phyloP scores from a whole-genome alignment of 2,888 invertebrate species.

The Mythimna loreyi region DNA sequence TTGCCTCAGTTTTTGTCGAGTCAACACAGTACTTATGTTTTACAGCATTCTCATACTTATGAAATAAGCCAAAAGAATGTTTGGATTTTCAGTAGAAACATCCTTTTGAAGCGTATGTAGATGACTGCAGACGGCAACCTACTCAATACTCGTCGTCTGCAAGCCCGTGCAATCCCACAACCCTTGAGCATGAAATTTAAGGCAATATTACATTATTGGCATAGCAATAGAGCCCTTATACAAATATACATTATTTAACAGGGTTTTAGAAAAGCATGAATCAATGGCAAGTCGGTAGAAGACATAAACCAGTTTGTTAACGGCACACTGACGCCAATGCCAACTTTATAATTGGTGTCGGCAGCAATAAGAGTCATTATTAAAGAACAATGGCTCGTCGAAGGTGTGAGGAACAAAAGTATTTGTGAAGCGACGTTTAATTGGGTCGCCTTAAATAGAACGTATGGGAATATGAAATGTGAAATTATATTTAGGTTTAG shows the following conservation, averaged over 20 bases:
- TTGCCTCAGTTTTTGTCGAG: background rate
- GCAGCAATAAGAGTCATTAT: constrained; percentile 61
- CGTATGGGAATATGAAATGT: constrained; percentile 4
- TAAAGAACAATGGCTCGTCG: constrained; percentile 56
- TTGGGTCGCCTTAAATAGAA: constrained; percentile 29
- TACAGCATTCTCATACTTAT: background rate
- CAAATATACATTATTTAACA: constrained; percentile 32
- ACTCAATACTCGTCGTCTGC: too few relatives aligned
- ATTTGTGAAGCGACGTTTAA: constrained; percentile 41
- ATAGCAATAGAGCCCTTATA: background rate
- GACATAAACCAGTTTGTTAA: constrained; percentile 65
- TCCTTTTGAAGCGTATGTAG: too few relatives aligned
- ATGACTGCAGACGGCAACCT: too few relatives aligned
- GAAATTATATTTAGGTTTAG: constrained; percentile 17
- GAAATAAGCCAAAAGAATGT: too few relatives aligned
- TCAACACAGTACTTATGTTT: background rate
- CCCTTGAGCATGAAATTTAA: background rate
- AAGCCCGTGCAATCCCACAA: too few relatives aligned
- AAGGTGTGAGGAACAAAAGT: constrained; percentile 55
- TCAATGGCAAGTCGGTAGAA: constrained; percentile 57
- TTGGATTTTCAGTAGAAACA: too few relatives aligned
- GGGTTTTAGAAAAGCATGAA: constrained; percentile 61
- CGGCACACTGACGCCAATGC: constrained; percentile 57
- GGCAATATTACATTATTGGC: background rate
- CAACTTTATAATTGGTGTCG: constrained; percentile 79